Evolutionary conservation across 2,888 invertebrate genomes (phyloP), one percentile per base, ranked within the genome.

Genomic region (Marronus borbonicus): DNA sequence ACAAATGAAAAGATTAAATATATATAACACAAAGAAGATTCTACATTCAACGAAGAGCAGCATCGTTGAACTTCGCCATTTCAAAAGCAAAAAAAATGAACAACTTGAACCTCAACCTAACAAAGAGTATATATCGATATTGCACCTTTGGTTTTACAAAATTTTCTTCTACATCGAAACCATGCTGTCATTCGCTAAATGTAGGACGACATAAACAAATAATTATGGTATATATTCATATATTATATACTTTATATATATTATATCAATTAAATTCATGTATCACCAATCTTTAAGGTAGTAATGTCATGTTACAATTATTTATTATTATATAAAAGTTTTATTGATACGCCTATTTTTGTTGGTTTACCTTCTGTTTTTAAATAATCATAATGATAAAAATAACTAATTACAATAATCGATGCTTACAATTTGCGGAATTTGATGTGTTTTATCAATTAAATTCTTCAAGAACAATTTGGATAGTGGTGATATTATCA

Each of bases 1-100:
- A 74, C 44, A 74, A 60, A 74, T 62, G 4, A 58, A 31, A 72
- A 68, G 68, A 50, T 49, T 68, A 68, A 68, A 68, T 68, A 68
- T 44, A 66, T 50, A 24, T 24, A 28, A 68, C 68, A 50, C 68
- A 68, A 50, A 68, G 20, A 68, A 50, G 55, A 55, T 55, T 20
- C 20, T 55, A 55, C 55, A 44, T 44, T 44, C 44, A 44, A 12
- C 44, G 8, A 44, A 44, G 44, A 44, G 44, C 44, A 44, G 31
- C 31, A 44, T 44, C 10, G 12, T 44, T 44, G 8, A 12, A 44
- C 44, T 44, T 44, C 44, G 8, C 39, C 39, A 44, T 44, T 44
- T 12, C 44, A 8, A 44, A 44, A 44, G 24, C 24, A 44, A 44
- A 8, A 8, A 8, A 44, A 8, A 44, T 44, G 7, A 44, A 44